Percentiles rank a stretch among this genome's conserved stretches.
phyloP scores from a whole-genome alignment of 1,140 invertebrate species.

The Eriocheir sinensis region DNA sequence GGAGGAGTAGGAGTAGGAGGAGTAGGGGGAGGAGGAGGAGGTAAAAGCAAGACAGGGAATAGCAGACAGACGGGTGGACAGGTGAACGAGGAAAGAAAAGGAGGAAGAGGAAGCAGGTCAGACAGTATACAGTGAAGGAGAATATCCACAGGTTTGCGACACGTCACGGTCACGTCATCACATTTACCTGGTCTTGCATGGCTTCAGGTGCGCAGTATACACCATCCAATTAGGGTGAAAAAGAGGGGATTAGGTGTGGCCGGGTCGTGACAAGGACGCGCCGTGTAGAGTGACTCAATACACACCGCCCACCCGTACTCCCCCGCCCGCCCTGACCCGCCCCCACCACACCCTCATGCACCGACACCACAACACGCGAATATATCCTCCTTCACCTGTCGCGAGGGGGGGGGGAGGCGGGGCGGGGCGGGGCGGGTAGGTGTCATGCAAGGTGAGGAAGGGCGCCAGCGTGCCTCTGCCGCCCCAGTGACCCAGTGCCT shows the following conservation, averaged over 20 bases:
- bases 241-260: background rate
- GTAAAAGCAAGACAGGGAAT: background rate
- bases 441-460: background rate
- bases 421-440: background rate
- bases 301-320: background rate
- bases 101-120: background rate
- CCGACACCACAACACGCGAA: no score
- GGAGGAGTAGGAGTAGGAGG: no score
- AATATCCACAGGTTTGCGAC: background rate
- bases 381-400: background rate
- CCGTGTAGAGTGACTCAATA: background rate
- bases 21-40: no score
- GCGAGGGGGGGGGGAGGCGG: background rate
- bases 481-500: conserved; percentile 39
- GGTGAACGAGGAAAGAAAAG: background rate
- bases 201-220: background rate
- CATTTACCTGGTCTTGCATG: background rate
- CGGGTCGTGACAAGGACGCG: background rate
- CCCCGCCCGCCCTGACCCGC: background rate
- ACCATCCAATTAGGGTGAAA: background rate
- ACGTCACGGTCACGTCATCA: background rate
- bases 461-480: conserved; percentile 1
- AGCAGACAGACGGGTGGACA: background rate
- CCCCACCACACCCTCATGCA: no score
- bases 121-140: background rate